Percentiles rank a stretch among this genome's conserved stretches.
phyloP scores from a whole-genome alignment of 2,113 vertebrate species.

The Pelvicachromis taeniatus region DNA sequence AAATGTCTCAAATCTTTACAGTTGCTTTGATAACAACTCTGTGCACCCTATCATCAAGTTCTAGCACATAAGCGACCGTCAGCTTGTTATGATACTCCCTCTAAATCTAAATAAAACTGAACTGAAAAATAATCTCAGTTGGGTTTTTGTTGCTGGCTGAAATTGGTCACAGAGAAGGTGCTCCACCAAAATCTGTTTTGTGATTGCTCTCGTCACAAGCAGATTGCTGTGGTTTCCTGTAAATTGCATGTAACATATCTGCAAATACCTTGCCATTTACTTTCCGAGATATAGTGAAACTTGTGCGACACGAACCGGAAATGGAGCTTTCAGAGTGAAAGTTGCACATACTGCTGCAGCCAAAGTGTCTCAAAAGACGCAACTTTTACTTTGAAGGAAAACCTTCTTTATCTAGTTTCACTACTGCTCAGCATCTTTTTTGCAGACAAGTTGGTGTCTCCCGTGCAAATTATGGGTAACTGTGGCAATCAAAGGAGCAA shows the following conservation, averaged over 20 bases:
- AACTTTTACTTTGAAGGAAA: neutral
- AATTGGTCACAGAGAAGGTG: no score
- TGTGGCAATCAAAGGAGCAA: neutral
- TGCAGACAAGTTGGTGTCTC: neutral
- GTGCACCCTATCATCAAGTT: neutral
- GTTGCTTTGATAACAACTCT: neutral
- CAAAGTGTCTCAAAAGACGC: neutral
- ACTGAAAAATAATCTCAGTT: neutral
- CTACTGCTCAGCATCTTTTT: neutral
- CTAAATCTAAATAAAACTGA: neutral
- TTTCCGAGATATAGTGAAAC: no score
- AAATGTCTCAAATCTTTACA: neutral
- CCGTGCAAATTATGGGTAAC: neutral
- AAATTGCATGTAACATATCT: no score
- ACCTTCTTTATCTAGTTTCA: neutral
- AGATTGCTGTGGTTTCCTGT: no score
- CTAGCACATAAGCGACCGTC: neutral
- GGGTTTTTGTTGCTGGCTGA: neutral
- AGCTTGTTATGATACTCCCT: neutral
- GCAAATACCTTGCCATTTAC: no score
- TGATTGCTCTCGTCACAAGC: no score
- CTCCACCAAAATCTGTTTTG: no score
- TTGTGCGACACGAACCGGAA: no score
- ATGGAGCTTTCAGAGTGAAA: no score
- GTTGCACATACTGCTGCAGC: neutral